These are phyloP conservation scores for Corapipo altera DNA, from an alignment of 2,113 vertebrate species.

Conservation along the genomic window DNA sequence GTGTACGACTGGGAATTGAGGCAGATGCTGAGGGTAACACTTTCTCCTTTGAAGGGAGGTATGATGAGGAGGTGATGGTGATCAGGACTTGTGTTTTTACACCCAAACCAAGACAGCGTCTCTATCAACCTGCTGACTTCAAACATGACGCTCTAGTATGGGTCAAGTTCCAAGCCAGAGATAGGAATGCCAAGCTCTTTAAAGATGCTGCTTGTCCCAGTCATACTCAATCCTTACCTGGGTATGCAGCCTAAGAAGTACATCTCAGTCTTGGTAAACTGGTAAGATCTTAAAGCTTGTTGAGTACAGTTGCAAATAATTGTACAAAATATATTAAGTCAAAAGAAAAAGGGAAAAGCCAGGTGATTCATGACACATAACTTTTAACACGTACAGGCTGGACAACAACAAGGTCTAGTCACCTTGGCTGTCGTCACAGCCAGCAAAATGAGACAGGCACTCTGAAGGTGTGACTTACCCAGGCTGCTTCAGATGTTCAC, in stretches of 20 bases:
- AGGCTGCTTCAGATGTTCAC: constrained; percentile 1
- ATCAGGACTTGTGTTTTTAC: neutral
- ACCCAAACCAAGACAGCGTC: neutral
- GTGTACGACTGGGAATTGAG: fast-evolving
- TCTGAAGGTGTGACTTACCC: neutral
- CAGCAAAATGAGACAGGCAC: neutral
- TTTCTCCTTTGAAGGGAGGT: neutral
- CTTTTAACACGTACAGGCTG: neutral
- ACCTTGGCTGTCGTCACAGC: neutral
- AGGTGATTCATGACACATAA: neutral
- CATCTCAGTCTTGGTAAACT: neutral
- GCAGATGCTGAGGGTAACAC: neutral
- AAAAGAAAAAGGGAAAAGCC: neutral
- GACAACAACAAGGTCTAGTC: neutral
- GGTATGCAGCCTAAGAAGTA: neutral
- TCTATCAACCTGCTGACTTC: neutral
- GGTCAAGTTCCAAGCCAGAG: neutral
- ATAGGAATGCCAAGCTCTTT: neutral
- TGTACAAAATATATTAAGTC: neutral
- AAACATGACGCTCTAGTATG: neutral
- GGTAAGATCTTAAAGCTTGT: neutral
- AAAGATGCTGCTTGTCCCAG: neutral
- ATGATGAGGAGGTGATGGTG: neutral
- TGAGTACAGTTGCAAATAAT: neutral
- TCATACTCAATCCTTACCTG: neutral